These are phyloP conservation scores for Iselma pallidipennis DNA, from an alignment of 2,888 invertebrate genomes.

Conservation along the genomic window DNA sequence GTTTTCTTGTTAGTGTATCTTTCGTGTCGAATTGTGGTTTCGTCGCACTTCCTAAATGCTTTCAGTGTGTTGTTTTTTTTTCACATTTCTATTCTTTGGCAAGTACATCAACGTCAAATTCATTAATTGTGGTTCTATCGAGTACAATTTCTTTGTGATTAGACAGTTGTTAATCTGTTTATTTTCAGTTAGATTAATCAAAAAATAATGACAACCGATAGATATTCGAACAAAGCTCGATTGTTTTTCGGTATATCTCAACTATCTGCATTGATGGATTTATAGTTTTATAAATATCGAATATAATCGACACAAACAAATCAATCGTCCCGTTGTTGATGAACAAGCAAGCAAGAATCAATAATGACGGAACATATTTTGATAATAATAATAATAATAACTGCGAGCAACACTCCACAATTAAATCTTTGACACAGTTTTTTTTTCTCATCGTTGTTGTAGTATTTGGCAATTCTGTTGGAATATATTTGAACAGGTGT, in stretches of 20 bases:
- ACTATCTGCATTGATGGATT: conserved; percentile 17
- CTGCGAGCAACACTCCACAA: neutral
- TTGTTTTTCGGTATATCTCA: conserved; percentile 21
- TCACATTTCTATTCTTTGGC: too few relatives aligned
- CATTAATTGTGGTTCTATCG: neutral
- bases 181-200: neutral
- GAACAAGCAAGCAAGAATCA: neutral
- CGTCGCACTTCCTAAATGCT: neutral
- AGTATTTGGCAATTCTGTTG: neutral
- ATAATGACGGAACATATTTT: neutral
- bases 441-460: neutral
- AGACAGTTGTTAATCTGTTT: neutral
- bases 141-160: neutral
- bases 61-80: neutral
- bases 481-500: neutral
- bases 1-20: neutral
- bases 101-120: neutral
- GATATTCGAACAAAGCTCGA: conserved; percentile 10
- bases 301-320: neutral
- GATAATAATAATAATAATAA: neutral
- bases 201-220: conserved; percentile 8
- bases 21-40: too few relatives aligned
- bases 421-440: neutral
- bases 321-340: neutral
- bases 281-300: neutral